Evolutionary conservation across 2,797 vertebrate species (phyloP).

Genomic region (Neomorphus geoffroyi): DNA sequence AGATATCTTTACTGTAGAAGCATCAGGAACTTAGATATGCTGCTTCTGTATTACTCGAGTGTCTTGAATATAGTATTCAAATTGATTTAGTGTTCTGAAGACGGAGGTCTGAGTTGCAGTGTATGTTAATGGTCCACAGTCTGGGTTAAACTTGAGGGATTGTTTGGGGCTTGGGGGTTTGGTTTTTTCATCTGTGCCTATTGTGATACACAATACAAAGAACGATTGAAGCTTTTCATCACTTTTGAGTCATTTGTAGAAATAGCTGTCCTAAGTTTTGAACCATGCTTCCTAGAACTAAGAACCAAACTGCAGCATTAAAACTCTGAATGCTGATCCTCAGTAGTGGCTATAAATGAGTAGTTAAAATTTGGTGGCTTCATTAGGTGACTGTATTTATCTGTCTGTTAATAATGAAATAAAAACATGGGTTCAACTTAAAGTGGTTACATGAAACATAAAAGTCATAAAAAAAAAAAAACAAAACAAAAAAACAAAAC

Average conservation of each 20-base stretch:
- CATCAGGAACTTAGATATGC: not conserved
- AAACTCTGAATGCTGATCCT: not conserved
- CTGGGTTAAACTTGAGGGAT: not conserved
- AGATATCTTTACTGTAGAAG: not conserved
- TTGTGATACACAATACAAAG: not conserved
- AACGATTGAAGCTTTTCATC: not conserved
- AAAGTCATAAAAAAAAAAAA: not conserved
- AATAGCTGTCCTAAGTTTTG: not conserved
- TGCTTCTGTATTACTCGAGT: fast-evolving
- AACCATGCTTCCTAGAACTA: not conserved
- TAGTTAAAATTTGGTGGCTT: not conserved
- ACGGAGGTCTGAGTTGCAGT: not conserved
- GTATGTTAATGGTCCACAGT: not conserved
- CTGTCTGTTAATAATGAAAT: not conserved
- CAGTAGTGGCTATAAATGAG: not conserved
- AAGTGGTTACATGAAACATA: constrained; percentile 4
- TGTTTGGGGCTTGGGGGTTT: not conserved
- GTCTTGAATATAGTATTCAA: not conserved
- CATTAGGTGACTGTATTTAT: not conserved
- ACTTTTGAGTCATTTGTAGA: not conserved
- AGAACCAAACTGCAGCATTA: not conserved
- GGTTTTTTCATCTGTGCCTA: not conserved
- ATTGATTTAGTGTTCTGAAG: not conserved
- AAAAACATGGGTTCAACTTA: not conserved
- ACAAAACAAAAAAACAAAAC: too few species aligned